Base-by-base conservation (phyloP, 2,113 vertebrate genomes). In the Elephantulus edwardii region DNA sequence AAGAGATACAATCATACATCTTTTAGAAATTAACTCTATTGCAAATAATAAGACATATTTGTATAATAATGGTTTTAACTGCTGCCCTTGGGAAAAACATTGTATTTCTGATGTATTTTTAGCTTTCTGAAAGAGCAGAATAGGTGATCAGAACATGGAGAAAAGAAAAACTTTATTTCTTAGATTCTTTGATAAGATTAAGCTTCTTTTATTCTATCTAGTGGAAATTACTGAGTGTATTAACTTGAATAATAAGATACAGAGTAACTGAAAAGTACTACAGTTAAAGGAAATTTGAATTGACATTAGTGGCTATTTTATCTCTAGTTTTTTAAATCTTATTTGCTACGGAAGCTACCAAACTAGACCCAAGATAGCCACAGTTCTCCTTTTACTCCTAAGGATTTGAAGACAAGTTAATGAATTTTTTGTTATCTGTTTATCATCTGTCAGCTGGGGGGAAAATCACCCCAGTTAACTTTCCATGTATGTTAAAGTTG, bases 151-250 rank as follows among this genome's bases (percentile, higher is more conserved):
- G 71, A 85, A 38, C 84, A 58, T 64, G 20, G 56, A 75, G 44
- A 93, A 79, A 62, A 80, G n/a, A 95, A 62, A 89, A 95, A 95
- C 54, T 42, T n/a, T 76, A 19, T 40, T 28, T 88, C 22, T 88
- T 44, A 90, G 30, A 87, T 88, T 94, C 38, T 64, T 88, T 74
- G 77, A 74, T 92, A 91, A 76, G 38, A 62, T 93, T 66, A 90
- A 84, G 33, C 40, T 93, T 30, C 70, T 91, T 94, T 92, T 83
- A 40, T 90, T 90, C 38, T 83, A 12, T 77, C 30, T 81, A 56
- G 12, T 88, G 30, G 71, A 91, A 83, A 83, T 40, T 89, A 92
- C 91, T 11, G 33, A 78, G 62, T 94, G 5, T 4, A 8, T 90
- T 87, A 88, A 84, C 26, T n/a, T 88, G 26, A 88, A 38, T 86